phyloP scores from a whole-genome alignment of 2,888 invertebrate genomes.

The Drosophila niveifrons region DNA sequence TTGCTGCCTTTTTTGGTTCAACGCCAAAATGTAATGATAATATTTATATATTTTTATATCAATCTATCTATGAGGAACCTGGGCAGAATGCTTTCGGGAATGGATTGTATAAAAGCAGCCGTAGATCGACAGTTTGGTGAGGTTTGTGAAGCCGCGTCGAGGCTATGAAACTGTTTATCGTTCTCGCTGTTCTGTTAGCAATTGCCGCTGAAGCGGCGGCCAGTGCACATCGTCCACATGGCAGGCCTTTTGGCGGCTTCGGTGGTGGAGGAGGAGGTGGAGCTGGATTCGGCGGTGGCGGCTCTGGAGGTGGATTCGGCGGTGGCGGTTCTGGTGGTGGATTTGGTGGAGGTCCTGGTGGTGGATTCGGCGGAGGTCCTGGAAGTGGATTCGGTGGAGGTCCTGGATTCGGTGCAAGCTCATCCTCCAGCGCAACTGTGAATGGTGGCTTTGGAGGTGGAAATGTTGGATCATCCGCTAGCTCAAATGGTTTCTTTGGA shows the following conservation, averaged over 20 bases:
- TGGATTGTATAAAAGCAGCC: neutral
- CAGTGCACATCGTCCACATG: neutral
- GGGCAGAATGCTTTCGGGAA: neutral
- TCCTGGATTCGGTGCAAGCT: neutral
- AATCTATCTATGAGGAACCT: neutral
- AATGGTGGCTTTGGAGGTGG: conserved; percentile 2
- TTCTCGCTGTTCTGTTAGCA: conserved; percentile 4
- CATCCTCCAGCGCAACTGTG: neutral
- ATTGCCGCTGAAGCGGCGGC: neutral
- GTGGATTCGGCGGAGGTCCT: neutral
- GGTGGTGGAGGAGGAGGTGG: neutral
- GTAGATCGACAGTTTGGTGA: neutral
- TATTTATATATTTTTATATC: neutral
- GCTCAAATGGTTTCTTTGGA: neutral
- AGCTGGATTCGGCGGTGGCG: neutral
- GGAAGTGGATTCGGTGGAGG: neutral
- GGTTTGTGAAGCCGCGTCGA: neutral
- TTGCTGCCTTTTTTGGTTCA: neutral
- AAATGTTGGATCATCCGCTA: neutral
- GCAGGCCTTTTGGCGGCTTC: neutral
- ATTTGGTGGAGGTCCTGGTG: neutral
- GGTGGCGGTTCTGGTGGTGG: conserved; percentile 4
- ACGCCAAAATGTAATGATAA: neutral
- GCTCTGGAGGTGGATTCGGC: neutral
- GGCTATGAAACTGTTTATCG: conserved; percentile 11